phyloP scores from a whole-genome alignment of 2,797 vertebrate genomes.

The Coracias cyanogaster region DNA sequence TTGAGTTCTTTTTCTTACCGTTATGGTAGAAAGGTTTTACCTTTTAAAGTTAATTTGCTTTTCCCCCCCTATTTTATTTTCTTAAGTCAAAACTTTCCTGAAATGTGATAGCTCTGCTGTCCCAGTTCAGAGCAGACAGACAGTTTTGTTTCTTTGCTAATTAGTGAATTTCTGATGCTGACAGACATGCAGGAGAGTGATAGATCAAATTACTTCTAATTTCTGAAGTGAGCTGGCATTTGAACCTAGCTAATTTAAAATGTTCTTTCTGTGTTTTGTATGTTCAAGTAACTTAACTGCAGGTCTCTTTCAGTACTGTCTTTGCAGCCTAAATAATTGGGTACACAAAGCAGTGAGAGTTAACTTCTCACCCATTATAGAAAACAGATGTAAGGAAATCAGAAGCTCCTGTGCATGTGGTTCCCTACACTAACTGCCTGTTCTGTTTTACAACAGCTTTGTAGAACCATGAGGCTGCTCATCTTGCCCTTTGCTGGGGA shows the following conservation, averaged over 20 bases:
- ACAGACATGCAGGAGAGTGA: not conserved
- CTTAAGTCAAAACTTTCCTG: not conserved
- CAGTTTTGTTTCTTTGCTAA: not conserved
- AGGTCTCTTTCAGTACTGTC: not conserved
- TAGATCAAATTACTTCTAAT: constrained; percentile 57
- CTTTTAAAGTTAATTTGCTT: not conserved
- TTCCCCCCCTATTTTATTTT: not conserved
- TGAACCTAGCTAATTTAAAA: constrained; percentile 23
- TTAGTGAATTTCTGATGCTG: constrained; percentile 34
- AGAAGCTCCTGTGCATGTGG: rapidly evolving
- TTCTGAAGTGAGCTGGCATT: constrained; percentile 40
- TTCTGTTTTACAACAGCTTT: not conserved
- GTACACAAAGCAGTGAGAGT: not conserved
- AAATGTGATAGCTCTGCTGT: not conserved
- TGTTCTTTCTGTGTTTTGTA: constrained; percentile 12
- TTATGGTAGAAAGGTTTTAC: not conserved
- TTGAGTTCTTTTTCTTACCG: not conserved
- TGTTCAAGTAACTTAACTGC: constrained; percentile 24
- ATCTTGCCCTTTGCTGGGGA: rapidly evolving
- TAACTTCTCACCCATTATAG: not conserved
- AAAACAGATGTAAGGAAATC: not conserved
- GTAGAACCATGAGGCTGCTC: not conserved
- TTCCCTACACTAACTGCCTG: not conserved
- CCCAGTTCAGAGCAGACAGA: not conserved
- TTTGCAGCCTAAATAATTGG: not conserved